Conservation (phyloP, 2,888 invertebrate species). For the Acronicta alni region DNA sequence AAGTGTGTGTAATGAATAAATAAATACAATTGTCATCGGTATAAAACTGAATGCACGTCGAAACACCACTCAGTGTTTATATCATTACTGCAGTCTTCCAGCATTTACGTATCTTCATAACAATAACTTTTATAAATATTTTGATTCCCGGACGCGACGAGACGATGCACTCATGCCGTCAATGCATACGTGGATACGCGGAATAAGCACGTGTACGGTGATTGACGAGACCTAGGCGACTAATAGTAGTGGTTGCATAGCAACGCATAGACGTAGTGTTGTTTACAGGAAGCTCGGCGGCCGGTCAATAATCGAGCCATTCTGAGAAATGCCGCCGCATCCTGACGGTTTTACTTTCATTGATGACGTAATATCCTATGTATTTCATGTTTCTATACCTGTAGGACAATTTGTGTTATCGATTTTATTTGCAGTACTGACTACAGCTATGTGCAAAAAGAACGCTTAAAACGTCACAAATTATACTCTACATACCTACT, state of each 20-base stretch:
- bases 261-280: constrained; percentile 28
- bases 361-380: constrained; percentile 41
- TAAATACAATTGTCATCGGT: constrained; percentile 25
- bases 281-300: constrained; percentile 31
- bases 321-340: constrained; percentile 40
- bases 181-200: constrained; percentile 8
- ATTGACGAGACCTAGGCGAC: constrained; percentile 20
- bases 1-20: too few relatives aligned
- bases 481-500: neutral
- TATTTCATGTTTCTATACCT: neutral
- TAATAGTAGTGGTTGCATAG: constrained; percentile 37
- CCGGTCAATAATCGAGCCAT: constrained; percentile 50
- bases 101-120: constrained; percentile 22
- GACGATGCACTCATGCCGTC: constrained; percentile 5
- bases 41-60: constrained; percentile 25
- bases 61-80: constrained; percentile 17
- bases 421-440: constrained; percentile 3
- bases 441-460: neutral
- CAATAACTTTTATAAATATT: constrained; percentile 39
- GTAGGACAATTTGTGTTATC: constrained; percentile 4
- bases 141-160: constrained; percentile 19
- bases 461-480: neutral
- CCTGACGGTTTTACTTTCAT: constrained; percentile 56
- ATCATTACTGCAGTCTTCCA: constrained; percentile 32
- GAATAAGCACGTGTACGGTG: constrained; percentile 13